phyloP scores from a whole-genome alignment of 1,140 invertebrate species.

The Lysiphlebus fabarum region DNA sequence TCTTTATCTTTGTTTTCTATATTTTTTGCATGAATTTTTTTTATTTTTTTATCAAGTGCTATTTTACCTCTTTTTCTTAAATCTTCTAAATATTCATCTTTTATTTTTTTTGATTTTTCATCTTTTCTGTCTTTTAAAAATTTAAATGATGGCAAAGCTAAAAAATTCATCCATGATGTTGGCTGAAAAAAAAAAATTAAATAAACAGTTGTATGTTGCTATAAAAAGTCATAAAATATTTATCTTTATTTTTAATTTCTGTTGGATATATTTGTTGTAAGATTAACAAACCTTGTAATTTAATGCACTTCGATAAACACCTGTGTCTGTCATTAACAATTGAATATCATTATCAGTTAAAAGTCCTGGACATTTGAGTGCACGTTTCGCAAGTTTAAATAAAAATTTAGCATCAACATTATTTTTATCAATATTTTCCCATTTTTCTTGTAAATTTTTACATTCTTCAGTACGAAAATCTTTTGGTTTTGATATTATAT shows the following conservation, averaged over 20 bases:
- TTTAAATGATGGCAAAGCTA: slow-evolving; percentile 31
- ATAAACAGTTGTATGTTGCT: background rate
- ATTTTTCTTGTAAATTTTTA: slow-evolving; percentile 13
- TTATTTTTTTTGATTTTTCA: slow-evolving; percentile 26
- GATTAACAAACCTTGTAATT: slow-evolving; percentile 25
- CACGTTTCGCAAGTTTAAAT: slow-evolving; percentile 25
- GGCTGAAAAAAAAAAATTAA: slow-evolving; percentile 20
- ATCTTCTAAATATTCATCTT: slow-evolving; percentile 27
- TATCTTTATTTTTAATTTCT: too few relatives aligned
- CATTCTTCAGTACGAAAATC: slow-evolving; percentile 13
- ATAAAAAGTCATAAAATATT: too few relatives aligned
- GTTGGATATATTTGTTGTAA: too few relatives aligned
- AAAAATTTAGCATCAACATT: background rate
- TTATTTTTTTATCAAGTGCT: slow-evolving; percentile 20
- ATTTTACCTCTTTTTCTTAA: slow-evolving; percentile 26
- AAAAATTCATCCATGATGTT: slow-evolving; percentile 29
- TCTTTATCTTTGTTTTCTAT: background rate
- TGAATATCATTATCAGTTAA: slow-evolving; percentile 26
- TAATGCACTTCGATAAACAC: slow-evolving; percentile 26
- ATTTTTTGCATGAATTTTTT: background rate
- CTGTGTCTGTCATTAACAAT: slow-evolving; percentile 25
- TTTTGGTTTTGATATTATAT: slow-evolving; percentile 24
- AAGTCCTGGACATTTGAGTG: slow-evolving; percentile 20
- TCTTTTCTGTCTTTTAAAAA: slow-evolving; percentile 28
- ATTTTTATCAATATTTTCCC: background rate